Conservation (phyloP, 1,140 invertebrate genomes). For the Pseudachorutes palmiensis region DNA sequence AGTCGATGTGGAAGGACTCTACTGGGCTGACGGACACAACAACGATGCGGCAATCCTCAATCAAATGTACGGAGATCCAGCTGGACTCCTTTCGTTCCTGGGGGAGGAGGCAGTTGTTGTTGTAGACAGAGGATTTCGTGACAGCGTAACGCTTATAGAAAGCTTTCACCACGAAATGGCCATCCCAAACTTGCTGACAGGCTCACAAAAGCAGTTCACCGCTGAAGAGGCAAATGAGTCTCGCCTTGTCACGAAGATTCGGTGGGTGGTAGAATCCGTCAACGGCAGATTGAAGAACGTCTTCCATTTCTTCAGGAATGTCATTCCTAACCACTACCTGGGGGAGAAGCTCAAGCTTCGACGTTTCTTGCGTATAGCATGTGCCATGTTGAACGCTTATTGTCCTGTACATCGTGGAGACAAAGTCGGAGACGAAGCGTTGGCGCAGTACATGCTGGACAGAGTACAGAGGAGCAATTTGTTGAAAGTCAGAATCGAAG, state of each 20-base stretch:
- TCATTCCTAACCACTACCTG: constrained; percentile 17
- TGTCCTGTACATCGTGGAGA: not conserved
- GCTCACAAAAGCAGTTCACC: constrained; percentile 38
- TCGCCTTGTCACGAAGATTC: constrained; percentile 41
- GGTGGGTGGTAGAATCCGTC: constrained; percentile 42
- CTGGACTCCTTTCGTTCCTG: not conserved
- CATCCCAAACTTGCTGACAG: constrained; percentile 37
- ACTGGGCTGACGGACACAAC: constrained; percentile 8
- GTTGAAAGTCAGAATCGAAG: not conserved
- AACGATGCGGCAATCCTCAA: constrained; percentile 26
- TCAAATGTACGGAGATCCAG: not conserved
- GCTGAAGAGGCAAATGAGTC: constrained; percentile 41
- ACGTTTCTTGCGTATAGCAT: constrained; percentile 11
- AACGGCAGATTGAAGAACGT: constrained; percentile 38
- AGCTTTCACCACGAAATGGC: not conserved
- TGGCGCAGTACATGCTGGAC: not conserved
- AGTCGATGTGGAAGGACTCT: constrained; percentile 16
- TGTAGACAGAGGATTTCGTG: constrained; percentile 24
- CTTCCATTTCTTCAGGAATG: constrained; percentile 16
- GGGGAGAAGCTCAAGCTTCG: not conserved
- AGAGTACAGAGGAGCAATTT: not conserved
- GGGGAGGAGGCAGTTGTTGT: constrained; percentile 5
- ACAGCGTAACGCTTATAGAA: not conserved
- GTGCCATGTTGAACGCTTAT: constrained; percentile 21
- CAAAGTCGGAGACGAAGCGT: not conserved